Conservation (phyloP, 2,888 invertebrate species). For the Cheilosia scutellata region DNA sequence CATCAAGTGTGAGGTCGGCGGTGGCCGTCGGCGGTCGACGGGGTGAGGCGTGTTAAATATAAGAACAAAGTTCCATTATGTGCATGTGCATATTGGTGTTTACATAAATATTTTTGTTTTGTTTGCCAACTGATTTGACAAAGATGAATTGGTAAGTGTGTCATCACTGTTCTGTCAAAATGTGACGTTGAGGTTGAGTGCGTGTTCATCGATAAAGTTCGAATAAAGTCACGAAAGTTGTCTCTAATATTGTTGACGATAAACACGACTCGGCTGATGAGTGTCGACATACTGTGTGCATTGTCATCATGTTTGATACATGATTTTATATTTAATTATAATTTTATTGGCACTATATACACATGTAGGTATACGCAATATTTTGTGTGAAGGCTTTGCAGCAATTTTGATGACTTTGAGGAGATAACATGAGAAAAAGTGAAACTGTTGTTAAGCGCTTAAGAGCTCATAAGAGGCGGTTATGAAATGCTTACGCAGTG, state of each 20-base stretch:
- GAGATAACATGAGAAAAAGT: too few species aligned
- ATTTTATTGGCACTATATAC: neutral
- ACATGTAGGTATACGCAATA: neutral
- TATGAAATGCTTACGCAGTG: too few species aligned
- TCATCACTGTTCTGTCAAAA: conserved; percentile 27
- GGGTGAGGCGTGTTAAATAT: neutral
- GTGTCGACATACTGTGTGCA: neutral
- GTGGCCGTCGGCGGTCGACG: too few species aligned
- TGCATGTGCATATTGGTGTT: conserved; percentile 1
- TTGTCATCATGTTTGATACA: too few species aligned
- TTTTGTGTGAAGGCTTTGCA: neutral
- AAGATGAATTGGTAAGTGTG: conserved; percentile 18
- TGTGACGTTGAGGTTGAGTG: conserved; percentile 8
- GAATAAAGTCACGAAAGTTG: conserved; percentile 12
- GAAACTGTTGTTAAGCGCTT: too few species aligned
- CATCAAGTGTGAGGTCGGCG: neutral
- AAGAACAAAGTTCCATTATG: conserved; percentile 10
- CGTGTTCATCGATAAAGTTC: conserved; percentile 15
- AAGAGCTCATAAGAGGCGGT: too few species aligned
- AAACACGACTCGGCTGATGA: too few species aligned
- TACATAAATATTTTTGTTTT: conserved; percentile 48
- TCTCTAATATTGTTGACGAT: conserved; percentile 5
- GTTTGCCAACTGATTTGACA: conserved; percentile 34
- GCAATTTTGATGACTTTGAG: too few species aligned
- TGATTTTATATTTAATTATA: neutral